A percentile compares a stretch with the other conserved stretches of the same genome.
Conservation (phyloP, 2,113 vertebrate species). For the Datnioides undecimradiatus region DNA sequence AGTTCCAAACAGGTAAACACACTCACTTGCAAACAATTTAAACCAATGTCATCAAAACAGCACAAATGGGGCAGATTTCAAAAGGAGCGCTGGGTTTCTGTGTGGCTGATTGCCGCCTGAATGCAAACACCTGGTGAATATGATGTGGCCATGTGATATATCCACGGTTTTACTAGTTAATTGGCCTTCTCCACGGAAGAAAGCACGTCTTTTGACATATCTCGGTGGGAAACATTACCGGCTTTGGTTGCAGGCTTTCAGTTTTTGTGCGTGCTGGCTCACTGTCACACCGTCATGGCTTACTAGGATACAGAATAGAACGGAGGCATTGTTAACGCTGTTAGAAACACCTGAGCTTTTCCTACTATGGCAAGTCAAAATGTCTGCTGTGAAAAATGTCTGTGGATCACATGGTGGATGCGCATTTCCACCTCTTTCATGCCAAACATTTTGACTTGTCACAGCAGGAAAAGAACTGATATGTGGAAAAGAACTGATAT, state of each 20-base stretch:
- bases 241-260: background rate
- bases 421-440: background rate
- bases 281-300: background rate
- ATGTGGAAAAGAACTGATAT: no score
- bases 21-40: background rate
- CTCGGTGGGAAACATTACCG: background rate
- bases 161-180: background rate
- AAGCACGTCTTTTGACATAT: background rate
- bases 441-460: background rate
- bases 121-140: background rate
- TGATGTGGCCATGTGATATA: background rate
- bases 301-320: background rate
- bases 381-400: background rate
- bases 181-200: background rate
- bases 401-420: background rate
- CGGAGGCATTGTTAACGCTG: background rate
- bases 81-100: no score
- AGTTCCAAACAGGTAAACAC: background rate
- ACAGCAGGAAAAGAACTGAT: background rate
- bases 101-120: background rate
- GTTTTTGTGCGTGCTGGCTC: background rate
- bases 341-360: background rate
- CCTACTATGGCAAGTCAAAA: background rate
- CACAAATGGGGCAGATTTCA: background rate
- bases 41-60: background rate